phyloP scores from a whole-genome alignment of 2,888 invertebrate species.

The Lissocephala sabroskyi region DNA sequence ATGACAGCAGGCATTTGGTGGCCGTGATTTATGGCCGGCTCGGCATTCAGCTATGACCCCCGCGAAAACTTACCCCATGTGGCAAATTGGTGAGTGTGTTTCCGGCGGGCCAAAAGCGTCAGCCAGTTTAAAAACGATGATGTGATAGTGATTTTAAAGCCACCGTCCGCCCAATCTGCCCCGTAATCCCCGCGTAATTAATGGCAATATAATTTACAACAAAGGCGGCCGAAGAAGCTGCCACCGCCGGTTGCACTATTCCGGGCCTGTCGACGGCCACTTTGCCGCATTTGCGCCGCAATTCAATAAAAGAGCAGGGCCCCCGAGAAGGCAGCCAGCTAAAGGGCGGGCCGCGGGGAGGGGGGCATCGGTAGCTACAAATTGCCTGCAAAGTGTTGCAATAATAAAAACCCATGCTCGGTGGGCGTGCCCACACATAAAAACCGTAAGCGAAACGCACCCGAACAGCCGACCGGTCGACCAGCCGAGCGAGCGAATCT shows the following conservation, averaged over 20 bases:
- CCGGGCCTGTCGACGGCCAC: too few species aligned
- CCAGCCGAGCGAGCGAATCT: not conserved
- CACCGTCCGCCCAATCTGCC: conserved; percentile 33
- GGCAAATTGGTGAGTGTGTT: not conserved
- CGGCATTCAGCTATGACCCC: conserved; percentile 49
- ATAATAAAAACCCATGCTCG: conserved; percentile 56
- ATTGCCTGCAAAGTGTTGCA: conserved; percentile 61
- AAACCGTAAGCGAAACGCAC: conserved; percentile 52
- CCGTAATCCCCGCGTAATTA: conserved; percentile 56
- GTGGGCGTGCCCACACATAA: too few species aligned
- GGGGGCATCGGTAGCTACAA: conserved; percentile 54
- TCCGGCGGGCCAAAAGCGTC: too few species aligned
- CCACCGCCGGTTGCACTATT: too few species aligned
- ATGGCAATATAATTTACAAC: conserved; percentile 64
- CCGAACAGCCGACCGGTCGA: too few species aligned
- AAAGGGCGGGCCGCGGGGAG: too few species aligned
- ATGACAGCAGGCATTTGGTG: conserved; percentile 62
- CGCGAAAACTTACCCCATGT: not conserved
- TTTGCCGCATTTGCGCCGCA: too few species aligned
- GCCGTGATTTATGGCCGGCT: conserved; percentile 57
- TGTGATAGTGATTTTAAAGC: conserved; percentile 49
- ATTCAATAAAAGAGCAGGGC: too few species aligned
- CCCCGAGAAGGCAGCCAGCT: too few species aligned
- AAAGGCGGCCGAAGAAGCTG: conserved; percentile 23
- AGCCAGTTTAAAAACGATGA: too few species aligned